These are phyloP conservation scores for Astyanax mexicanus DNA, from an alignment of 2,797 vertebrate species.

Conservation along the genomic window DNA sequence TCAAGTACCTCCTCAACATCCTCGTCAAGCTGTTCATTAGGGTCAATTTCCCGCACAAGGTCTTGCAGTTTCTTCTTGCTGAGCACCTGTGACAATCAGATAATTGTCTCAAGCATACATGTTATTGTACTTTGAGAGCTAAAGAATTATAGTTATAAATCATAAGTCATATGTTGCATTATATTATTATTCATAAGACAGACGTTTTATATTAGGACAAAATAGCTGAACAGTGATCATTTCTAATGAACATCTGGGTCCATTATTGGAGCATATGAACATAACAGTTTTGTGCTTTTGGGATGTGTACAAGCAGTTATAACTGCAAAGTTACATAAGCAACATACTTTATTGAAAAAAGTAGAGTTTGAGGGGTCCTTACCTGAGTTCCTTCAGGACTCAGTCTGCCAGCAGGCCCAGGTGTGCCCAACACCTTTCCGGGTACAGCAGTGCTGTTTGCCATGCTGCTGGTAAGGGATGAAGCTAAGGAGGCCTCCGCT, in stretches of 20 bases:
- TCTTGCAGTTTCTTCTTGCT: conserved; percentile 99
- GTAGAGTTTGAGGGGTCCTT: conserved; percentile 6
- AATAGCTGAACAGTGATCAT: no score
- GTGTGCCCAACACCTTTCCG: conserved; percentile 84
- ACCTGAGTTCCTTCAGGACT: conserved; percentile 97
- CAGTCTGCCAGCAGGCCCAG: conserved; percentile 87
- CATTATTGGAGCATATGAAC: not conserved
- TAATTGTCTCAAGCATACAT: no score
- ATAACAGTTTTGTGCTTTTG: not conserved
- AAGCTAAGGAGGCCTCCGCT: conserved; percentile 80
- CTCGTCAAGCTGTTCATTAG: conserved; percentile 97
- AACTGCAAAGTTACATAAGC: no score
- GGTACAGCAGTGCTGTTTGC: conserved; percentile 88
- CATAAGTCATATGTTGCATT: no score
- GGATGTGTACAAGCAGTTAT: not conserved
- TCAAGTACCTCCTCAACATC: conserved; percentile 92
- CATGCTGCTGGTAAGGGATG: conserved; percentile 85
- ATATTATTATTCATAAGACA: no score
- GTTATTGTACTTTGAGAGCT: no score
- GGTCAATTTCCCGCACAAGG: conserved; percentile 96
- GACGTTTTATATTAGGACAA: no score
- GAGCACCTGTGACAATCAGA: conserved; percentile 86
- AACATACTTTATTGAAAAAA: not conserved
- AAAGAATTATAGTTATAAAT: no score
- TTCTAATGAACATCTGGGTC: not conserved